Conservation (phyloP, 2,113 vertebrate genomes). For the Hemichromis elongatus region DNA sequence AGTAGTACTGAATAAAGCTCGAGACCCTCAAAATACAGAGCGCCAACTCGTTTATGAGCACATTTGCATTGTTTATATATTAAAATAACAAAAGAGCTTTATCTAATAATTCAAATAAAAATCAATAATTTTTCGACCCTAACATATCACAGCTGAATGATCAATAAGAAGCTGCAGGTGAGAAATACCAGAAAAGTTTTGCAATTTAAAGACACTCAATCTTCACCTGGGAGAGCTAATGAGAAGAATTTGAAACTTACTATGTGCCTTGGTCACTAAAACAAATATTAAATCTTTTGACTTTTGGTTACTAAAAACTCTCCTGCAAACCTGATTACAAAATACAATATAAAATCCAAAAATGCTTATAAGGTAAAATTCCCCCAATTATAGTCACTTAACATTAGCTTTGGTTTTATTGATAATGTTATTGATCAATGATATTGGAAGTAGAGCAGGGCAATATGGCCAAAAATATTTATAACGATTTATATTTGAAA, state of each 20-base stretch:
- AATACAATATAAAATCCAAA: fast-evolving
- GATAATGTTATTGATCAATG: fast-evolving
- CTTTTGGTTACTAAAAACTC: fast-evolving
- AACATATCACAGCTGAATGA: fast-evolving
- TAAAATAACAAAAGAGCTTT: no score
- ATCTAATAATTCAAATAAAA: no score
- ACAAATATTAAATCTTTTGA: fast-evolving
- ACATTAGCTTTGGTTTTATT: fast-evolving
- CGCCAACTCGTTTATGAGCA: no score
- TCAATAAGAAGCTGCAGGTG: background rate
- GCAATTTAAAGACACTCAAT: fast-evolving
- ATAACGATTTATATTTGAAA: no score
- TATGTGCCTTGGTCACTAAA: fast-evolving
- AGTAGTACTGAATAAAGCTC: no score
- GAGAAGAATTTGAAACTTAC: fast-evolving
- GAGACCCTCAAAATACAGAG: no score
- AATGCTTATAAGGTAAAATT: fast-evolving
- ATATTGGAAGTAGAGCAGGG: fast-evolving
- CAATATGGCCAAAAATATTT: background rate
- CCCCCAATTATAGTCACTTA: fast-evolving
- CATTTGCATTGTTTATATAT: no score
- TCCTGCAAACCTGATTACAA: fast-evolving
- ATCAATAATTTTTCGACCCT: no score
- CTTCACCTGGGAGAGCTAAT: fast-evolving
- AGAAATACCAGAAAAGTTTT: fast-evolving